phyloP scores from a whole-genome alignment of 1,140 invertebrate genomes.

The Antheraea mylitta region DNA sequence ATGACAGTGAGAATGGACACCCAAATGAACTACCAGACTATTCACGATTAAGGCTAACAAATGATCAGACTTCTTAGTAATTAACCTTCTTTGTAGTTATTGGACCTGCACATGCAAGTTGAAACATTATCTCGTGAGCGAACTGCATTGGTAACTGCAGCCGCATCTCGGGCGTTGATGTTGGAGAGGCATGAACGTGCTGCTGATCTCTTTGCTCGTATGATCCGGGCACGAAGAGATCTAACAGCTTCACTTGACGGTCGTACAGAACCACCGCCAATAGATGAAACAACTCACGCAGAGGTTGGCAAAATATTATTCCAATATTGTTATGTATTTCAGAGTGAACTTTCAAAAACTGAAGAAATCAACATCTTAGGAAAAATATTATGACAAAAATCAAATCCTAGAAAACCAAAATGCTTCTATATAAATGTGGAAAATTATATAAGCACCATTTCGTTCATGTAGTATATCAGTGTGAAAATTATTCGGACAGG shows the following conservation, averaged over 20 bases:
- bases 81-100: constrained; percentile 30
- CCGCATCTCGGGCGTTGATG: constrained; percentile 63
- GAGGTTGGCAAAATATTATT: constrained; percentile 32
- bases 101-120: constrained; percentile 65
- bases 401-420: no score
- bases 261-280: constrained; percentile 25
- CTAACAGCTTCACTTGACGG: constrained; percentile 44
- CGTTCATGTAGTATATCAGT: background rate
- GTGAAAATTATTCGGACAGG: constrained; percentile 22
- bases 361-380: no score
- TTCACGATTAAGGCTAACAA: no score
- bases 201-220: constrained; percentile 52
- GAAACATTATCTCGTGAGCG: constrained; percentile 55
- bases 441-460: background rate
- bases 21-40: no score
- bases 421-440: background rate
- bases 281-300: constrained; percentile 28
- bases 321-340: no score
- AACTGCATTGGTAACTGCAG: constrained; percentile 49
- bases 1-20: no score
- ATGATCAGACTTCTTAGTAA: background rate
- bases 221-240: constrained; percentile 48
- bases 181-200: constrained; percentile 63
- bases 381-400: no score
- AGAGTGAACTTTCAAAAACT: no score